phyloP scores from a whole-genome alignment of 2,888 invertebrate species.

The Limnephilus auricula region DNA sequence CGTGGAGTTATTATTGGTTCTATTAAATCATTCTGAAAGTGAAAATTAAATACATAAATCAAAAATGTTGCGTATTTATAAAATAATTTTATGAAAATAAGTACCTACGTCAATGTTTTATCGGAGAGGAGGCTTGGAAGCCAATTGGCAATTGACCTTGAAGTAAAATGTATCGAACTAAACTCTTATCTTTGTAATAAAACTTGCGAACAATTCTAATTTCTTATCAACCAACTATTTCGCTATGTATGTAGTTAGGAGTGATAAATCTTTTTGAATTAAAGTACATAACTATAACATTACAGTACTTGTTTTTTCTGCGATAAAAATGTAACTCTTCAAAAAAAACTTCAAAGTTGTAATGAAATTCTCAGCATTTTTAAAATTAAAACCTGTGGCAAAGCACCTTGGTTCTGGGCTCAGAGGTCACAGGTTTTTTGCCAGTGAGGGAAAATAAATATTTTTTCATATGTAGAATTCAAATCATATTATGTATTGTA shows the following conservation, averaged over 20 bases:
- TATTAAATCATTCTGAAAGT: slow-evolving; percentile 82
- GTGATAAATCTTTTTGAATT: background rate
- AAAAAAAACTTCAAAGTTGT: too few relatives aligned
- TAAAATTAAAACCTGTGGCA: background rate
- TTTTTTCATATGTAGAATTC: background rate
- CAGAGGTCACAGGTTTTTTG: background rate
- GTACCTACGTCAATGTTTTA: background rate
- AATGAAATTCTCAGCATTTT: too few relatives aligned
- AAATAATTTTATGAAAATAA: background rate
- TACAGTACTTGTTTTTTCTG: background rate
- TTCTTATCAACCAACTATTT: too few relatives aligned
- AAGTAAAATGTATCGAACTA: background rate
- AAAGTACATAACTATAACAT: background rate
- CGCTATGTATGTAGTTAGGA: background rate
- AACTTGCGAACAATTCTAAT: too few relatives aligned
- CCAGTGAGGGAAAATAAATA: background rate
- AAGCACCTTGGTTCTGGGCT: background rate
- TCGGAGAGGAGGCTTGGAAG: background rate
- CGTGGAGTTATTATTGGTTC: slow-evolving; percentile 90
- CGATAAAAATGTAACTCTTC: background rate
- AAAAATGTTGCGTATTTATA: background rate
- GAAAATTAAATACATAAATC: background rate
- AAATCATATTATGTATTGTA: background rate
- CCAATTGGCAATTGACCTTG: background rate
- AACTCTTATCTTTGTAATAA: background rate